These are phyloP conservation scores for Erynnis tages DNA, from an alignment of 2,888 invertebrate genomes.

Conservation along the genomic window DNA sequence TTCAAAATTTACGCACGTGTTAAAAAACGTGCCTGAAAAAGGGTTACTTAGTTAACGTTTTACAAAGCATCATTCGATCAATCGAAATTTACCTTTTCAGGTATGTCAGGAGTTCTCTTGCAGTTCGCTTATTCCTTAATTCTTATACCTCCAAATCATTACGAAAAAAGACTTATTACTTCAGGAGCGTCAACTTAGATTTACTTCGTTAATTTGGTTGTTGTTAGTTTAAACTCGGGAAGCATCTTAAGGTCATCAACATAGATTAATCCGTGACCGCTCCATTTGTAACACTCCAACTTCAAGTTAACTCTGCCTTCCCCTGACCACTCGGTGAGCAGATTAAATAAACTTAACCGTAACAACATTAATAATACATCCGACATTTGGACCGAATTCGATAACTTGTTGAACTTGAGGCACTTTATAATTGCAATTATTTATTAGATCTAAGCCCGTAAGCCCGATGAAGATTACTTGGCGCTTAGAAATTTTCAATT, in stretches of 20 bases:
- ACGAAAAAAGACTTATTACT: too few relatives aligned
- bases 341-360: constrained; percentile 54
- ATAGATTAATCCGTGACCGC: constrained; percentile 25
- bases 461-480: constrained; percentile 28
- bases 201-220: too few relatives aligned
- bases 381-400: constrained; percentile 35
- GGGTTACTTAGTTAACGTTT: too few relatives aligned
- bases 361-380: constrained; percentile 55
- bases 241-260: constrained; percentile 7
- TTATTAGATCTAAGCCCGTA: constrained; percentile 45
- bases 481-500: too few relatives aligned
- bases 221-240: not conserved
- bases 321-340: constrained; percentile 41
- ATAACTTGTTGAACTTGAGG: constrained; percentile 43
- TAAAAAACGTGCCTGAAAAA: too few relatives aligned
- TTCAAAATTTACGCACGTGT: too few relatives aligned
- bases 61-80: too few relatives aligned
- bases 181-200: too few relatives aligned
- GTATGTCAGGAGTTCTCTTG: too few relatives aligned
- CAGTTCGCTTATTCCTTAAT: too few relatives aligned
- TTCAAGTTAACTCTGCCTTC: constrained; percentile 28
- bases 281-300: constrained; percentile 44
- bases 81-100: too few relatives aligned
- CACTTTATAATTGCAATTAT: constrained; percentile 36
- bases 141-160: too few relatives aligned